Conservation (phyloP, 2,113 vertebrate genomes). For the Raja brachyura region DNA sequence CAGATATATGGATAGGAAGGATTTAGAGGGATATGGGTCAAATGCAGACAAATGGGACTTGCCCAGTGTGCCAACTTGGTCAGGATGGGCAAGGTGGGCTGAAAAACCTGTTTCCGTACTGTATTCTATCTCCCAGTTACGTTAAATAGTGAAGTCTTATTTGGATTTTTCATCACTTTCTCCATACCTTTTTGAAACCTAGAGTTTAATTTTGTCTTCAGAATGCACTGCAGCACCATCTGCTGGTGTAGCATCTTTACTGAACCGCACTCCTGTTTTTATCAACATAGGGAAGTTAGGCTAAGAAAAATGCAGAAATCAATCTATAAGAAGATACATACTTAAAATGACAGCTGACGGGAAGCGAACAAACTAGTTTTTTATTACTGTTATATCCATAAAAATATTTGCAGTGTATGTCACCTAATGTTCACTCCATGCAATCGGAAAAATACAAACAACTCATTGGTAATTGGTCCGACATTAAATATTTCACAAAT, state of each 20-base stretch:
- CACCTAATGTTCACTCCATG: neutral
- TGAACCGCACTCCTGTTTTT: neutral
- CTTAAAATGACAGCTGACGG: neutral
- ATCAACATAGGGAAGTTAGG: neutral
- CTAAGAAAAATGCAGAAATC: neutral
- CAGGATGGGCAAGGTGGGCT: too few relatives aligned
- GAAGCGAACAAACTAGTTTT: neutral
- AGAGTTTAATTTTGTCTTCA: neutral
- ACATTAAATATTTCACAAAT: too few relatives aligned
- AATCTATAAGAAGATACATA: neutral
- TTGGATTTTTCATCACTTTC: neutral
- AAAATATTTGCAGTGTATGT: neutral
- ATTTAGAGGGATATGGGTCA: too few relatives aligned
- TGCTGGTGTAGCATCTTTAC: neutral
- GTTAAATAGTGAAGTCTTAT: neutral
- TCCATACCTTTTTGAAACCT: neutral
- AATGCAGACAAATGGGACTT: too few relatives aligned
- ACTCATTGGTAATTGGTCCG: too few relatives aligned
- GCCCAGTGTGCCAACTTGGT: too few relatives aligned
- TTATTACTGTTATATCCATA: neutral
- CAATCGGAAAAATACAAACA: neutral
- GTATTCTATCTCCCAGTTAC: neutral
- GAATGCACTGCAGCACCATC: neutral
- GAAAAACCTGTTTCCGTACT: too few relatives aligned
- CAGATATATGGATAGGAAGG: too few relatives aligned